Evolutionary conservation across 1,140 invertebrate genomes (phyloP).

Genomic region (Drosophila seguyi): DNA sequence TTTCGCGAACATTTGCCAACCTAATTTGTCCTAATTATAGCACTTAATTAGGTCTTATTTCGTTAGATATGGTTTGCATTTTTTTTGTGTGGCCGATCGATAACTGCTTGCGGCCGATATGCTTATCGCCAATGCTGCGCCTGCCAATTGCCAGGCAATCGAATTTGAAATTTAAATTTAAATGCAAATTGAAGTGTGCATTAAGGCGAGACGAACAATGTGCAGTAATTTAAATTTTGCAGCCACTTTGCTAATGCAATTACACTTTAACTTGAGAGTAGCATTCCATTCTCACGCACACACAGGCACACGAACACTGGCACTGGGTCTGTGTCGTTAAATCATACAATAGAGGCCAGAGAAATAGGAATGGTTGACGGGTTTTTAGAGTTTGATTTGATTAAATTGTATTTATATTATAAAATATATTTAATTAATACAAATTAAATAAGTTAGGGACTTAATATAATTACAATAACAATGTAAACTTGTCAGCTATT

Average conservation of each 20-base stretch:
- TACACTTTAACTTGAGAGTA: conserved; percentile 69
- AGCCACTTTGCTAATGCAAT: conserved; percentile 75
- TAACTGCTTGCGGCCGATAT: neutral
- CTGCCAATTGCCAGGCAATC: conserved; percentile 5
- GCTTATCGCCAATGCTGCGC: conserved; percentile 5
- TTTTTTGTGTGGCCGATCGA: neutral
- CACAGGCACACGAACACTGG: conserved; percentile 29
- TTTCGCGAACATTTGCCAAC: neutral
- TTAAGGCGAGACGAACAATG: conserved; percentile 39
- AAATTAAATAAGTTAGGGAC: too few relatives aligned
- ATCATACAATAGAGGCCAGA: neutral
- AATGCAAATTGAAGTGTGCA: conserved; percentile 43
- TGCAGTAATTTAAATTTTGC: conserved; percentile 62
- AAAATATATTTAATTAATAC: neutral
- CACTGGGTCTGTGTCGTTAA: conserved; percentile 52
- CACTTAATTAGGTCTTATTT: conserved; percentile 7
- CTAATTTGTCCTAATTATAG: conserved; percentile 9
- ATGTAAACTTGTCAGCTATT: neutral
- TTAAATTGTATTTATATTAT: too few relatives aligned
- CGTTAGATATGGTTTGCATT: neutral
- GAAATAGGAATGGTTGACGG: neutral
- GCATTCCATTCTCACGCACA: conserved; percentile 53
- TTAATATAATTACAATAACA: neutral
- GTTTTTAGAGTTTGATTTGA: neutral
- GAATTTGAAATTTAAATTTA: conserved; percentile 16